These are phyloP conservation scores for Deilephila porcellus DNA, from an alignment of 2,888 invertebrate genomes.

Conservation along the genomic window DNA sequence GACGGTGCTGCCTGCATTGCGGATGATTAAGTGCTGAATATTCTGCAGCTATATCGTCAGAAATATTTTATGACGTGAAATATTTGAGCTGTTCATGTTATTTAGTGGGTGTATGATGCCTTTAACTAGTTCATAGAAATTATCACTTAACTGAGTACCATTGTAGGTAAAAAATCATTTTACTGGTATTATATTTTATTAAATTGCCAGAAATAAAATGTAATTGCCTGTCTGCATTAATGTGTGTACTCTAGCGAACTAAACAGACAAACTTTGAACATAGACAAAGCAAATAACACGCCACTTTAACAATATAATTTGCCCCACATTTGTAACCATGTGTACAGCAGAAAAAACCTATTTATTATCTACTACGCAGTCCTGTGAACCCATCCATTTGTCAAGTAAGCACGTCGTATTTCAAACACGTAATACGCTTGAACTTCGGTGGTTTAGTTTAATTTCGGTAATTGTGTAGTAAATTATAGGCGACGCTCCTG, in stretches of 20 bases:
- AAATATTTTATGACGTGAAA: neutral
- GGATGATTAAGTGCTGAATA: neutral
- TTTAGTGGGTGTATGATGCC: too few species aligned
- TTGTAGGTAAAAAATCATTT: too few species aligned
- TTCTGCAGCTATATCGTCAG: neutral
- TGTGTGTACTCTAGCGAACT: neutral
- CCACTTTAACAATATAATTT: neutral
- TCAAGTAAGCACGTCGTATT: neutral
- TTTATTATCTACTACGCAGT: neutral
- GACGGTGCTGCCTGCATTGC: constrained; percentile 14
- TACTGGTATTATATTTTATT: too few species aligned
- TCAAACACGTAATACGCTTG: neutral
- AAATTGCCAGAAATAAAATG: too few species aligned
- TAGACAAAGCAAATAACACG: neutral
- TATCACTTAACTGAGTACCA: too few species aligned
- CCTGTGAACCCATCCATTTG: neutral
- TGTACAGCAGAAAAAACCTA: neutral
- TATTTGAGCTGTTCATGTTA: neutral
- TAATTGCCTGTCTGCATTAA: too few species aligned
- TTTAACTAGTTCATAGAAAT: too few species aligned
- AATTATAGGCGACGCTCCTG: constrained; percentile 58
- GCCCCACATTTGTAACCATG: neutral
- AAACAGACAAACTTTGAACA: neutral
- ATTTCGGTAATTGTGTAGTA: constrained; percentile 59
- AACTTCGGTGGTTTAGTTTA: constrained; percentile 50